Base-by-base conservation (phyloP, 1,140 invertebrate species). In the Branchinecta lynchi region DNA sequence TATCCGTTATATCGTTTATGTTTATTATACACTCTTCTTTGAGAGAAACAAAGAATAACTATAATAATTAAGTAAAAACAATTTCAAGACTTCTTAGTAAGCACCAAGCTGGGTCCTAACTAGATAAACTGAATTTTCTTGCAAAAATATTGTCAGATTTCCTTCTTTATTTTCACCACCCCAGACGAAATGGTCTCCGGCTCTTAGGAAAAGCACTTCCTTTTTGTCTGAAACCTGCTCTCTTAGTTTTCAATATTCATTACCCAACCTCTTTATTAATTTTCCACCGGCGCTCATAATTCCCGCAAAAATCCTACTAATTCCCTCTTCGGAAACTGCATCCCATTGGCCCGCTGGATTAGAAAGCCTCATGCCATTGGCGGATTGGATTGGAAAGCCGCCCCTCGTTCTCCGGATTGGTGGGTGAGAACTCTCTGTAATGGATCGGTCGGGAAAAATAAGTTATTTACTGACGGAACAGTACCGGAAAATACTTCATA, bases 401-500 rank as follows among this genome's bases (percentile, higher is more conserved):
- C 17, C 17, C 51, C 51, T 60, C 12, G 2, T 60, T 60, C 17
- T 60, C 51, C 17, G 12, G 12, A 60, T 60, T 60, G 51, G 51
- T 60, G 12, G 17, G 17, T 2, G 17, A 60, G 17, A 20, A 20
- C 51, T 60, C 17, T 60, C 2, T 60, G 51, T 60, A 60, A 60
- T 60, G 51, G 51, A 60, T 60, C 51, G 12, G 17, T 20, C 51
- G 51, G 32, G 51, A 60, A 60, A 60, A 60, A 60, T 60, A 60
- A 60, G 51, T 60, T 60, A 60, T 60, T 60, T 60, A 60, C 51
- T 20, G 12, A 20, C 51, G 51, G 51, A 60, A 60, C 51, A 60
- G 51, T 60, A 60, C 51, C 51, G 51, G 51, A 60, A 60, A 60
- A 60, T 60, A 60, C 2, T 60, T 60, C 51, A 60, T 60, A 60